A percentile compares a stretch with the other conserved stretches of the same genome.
Evolutionary conservation across 2,113 vertebrate genomes (phyloP).

Genomic region (Alces alces): DNA sequence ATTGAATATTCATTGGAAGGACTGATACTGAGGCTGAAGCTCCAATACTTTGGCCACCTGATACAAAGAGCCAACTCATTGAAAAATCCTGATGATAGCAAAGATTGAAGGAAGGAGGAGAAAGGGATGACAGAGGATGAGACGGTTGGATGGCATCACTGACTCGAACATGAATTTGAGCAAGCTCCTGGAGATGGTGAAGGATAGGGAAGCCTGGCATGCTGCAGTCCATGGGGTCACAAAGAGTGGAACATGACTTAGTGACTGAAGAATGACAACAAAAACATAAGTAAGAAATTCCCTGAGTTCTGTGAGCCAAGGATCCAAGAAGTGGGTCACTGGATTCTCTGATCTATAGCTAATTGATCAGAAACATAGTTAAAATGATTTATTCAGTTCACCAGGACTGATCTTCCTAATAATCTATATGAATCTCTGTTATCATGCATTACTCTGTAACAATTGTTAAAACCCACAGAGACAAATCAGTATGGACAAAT

Average conservation of each 20-base stretch:
- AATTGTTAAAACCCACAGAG: neutral
- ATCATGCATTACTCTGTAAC: neutral
- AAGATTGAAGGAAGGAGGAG: neutral
- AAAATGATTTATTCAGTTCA: neutral
- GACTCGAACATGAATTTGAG: neutral
- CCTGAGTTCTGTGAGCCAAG: neutral
- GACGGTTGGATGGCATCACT: rapidly evolving
- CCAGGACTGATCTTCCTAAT: neutral
- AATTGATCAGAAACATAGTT: neutral
- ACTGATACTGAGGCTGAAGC: neutral
- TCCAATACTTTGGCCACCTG: neutral
- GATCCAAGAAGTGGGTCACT: neutral
- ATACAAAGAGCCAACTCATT: neutral
- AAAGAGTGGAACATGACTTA: neutral
- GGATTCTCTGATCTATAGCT: neutral
- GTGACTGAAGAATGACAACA: neutral
- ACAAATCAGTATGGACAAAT: neutral
- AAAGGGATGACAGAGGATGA: neutral
- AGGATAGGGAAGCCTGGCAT: neutral
- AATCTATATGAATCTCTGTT: neutral
- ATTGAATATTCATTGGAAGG: neutral
- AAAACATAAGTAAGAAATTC: neutral
- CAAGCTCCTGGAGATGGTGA: neutral
- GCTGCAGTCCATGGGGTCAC: neutral
- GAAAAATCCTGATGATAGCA: neutral